phyloP scores from a whole-genome alignment of 2,797 vertebrate genomes.

The Coracias cyanogaster region DNA sequence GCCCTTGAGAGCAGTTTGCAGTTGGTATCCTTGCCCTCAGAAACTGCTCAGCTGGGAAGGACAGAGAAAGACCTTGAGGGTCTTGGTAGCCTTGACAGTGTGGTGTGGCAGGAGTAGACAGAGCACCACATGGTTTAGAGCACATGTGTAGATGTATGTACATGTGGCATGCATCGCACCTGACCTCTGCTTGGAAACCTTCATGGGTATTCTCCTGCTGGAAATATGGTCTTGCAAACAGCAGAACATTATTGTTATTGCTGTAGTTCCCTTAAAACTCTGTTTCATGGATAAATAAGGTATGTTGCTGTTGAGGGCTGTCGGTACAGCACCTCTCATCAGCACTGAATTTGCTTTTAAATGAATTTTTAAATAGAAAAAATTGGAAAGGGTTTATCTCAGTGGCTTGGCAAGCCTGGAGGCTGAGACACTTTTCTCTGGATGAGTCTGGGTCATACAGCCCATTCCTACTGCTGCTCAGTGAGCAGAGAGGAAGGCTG shows the following conservation, averaged over 20 bases:
- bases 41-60: neutral
- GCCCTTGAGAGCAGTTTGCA: conserved; percentile 15
- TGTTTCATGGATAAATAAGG: neutral
- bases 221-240: neutral
- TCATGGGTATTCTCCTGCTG: neutral
- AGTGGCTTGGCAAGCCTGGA: neutral
- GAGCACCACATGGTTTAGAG: neutral
- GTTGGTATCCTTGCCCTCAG: neutral
- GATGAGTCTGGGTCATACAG: neutral
- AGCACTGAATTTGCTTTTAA: neutral
- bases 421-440: neutral
- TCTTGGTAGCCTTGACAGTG: neutral
- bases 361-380: neutral
- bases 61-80: neutral
- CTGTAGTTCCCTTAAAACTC: neutral
- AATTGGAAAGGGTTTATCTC: neutral
- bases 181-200: neutral
- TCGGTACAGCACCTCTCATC: neutral
- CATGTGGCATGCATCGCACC: fast-evolving
- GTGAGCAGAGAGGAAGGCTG: neutral
- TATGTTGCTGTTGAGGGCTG: neutral
- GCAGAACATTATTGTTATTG: neutral
- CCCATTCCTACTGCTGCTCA: neutral
- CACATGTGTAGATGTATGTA: fast-evolving
- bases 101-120: neutral